Conservation (phyloP, 1,140 invertebrate species). For the Lasaia peninsularis region DNA sequence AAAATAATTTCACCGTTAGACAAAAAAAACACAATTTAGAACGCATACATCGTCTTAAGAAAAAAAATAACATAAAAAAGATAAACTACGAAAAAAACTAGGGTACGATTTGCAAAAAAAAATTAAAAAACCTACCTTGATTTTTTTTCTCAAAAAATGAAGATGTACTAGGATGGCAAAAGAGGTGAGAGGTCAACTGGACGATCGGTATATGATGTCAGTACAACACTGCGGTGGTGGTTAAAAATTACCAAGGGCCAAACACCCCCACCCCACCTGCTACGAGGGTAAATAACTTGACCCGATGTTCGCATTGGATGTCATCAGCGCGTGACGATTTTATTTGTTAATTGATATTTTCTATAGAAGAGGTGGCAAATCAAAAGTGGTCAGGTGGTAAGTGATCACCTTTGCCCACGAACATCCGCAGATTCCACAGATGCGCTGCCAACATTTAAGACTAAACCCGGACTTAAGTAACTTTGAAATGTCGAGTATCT, state of each 20-base stretch:
- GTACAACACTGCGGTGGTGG: slow-evolving; percentile 56
- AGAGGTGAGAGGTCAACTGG: slow-evolving; percentile 51
- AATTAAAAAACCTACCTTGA: not conserved
- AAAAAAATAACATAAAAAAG: not conserved
- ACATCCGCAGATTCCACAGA: too few species aligned
- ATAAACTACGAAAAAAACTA: too few species aligned
- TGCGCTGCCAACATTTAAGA: too few species aligned
- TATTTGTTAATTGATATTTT: not conserved
- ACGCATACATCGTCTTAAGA: too few species aligned
- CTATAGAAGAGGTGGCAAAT: too few species aligned
- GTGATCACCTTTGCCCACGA: too few species aligned
- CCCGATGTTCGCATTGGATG: slow-evolving; percentile 59
- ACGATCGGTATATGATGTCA: slow-evolving; percentile 50
- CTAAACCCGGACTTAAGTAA: too few species aligned
- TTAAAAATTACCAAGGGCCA: slow-evolving; percentile 60
- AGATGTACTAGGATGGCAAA: slow-evolving; percentile 39
- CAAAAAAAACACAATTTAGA: too few species aligned
- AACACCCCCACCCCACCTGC: slow-evolving; percentile 60
- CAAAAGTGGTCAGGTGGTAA: too few species aligned
- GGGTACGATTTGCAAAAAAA: not conserved
- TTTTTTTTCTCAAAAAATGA: slow-evolving; percentile 2
- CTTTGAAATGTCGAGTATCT: too few species aligned
- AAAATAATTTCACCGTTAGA: too few species aligned
- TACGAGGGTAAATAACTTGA: slow-evolving; percentile 61
- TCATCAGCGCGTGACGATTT: slow-evolving; percentile 53